Percentiles rank a stretch among this genome's conserved stretches.
Conservation (phyloP, 2,797 vertebrate genomes). For the Antennarius maculatus region DNA sequence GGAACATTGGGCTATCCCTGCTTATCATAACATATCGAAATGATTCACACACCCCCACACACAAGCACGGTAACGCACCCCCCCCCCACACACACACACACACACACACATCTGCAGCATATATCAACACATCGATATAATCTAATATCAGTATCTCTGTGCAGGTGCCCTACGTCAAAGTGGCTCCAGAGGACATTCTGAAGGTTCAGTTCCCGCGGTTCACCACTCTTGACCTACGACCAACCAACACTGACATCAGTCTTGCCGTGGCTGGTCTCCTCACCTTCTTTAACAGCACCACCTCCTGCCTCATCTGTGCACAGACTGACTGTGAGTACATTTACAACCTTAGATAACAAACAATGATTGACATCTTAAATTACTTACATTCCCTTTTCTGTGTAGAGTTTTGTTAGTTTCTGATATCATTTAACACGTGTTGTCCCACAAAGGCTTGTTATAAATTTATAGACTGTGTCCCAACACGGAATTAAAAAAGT, state of each 20-base stretch:
- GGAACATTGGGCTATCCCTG: slow-evolving; percentile 41
- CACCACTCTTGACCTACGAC: slow-evolving; percentile 96
- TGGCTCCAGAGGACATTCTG: slow-evolving; percentile 95
- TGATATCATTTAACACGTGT: slow-evolving; percentile 51
- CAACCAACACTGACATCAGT: slow-evolving; percentile 97
- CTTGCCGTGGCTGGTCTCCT: slow-evolving; percentile 94
- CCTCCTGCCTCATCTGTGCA: slow-evolving; percentile 97
- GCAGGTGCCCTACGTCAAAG: slow-evolving; percentile 98
- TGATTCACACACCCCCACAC: slow-evolving; percentile 34
- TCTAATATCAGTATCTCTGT: slow-evolving; percentile 40
- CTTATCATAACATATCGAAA: slow-evolving; percentile 51
- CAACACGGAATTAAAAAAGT: slow-evolving; percentile 46
- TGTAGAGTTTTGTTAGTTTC: slow-evolving; percentile 48
- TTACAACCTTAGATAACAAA: slow-evolving; percentile 30
- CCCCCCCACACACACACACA: too few species aligned
- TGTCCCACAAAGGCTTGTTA: slow-evolving; percentile 28
- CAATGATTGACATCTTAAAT: slow-evolving; percentile 15
- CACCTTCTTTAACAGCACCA: slow-evolving; percentile 96
- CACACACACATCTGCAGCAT: slow-evolving; percentile 26
- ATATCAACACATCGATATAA: slow-evolving; percentile 7
- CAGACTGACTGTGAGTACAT: slow-evolving; percentile 95
- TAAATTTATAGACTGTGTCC: slow-evolving; percentile 34
- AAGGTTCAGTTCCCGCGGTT: slow-evolving; percentile 97
- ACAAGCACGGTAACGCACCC: too few species aligned
- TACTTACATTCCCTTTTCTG: slow-evolving; percentile 19